Percentiles rank a stretch among this genome's conserved stretches.
Conservation (phyloP, 2,888 invertebrate species). For the Fragum whitleyi region DNA sequence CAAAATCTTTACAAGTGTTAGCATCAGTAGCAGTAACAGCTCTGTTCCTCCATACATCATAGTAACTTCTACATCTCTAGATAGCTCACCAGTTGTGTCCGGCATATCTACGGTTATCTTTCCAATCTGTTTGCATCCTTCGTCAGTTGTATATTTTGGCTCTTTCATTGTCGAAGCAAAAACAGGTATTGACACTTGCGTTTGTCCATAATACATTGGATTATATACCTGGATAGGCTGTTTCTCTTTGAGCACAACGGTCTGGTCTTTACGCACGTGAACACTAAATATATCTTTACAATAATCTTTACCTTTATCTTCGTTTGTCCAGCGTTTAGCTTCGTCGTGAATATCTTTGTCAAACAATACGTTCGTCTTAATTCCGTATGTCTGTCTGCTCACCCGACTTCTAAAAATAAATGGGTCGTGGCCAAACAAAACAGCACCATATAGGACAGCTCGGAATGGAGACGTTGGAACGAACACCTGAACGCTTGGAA, state of each 20-base stretch:
- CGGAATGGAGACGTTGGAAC: slow-evolving; percentile 49
- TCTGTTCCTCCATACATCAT: slow-evolving; percentile 62
- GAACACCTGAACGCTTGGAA: slow-evolving; percentile 30
- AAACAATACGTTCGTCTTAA: background rate
- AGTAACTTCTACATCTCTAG: slow-evolving; percentile 36
- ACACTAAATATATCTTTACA: slow-evolving; percentile 32
- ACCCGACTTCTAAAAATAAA: slow-evolving; percentile 47
- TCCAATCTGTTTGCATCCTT: slow-evolving; percentile 42
- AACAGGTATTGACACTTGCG: slow-evolving; percentile 12
- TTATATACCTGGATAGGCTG: background rate
- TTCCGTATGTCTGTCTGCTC: slow-evolving; percentile 22
- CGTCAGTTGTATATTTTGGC: slow-evolving; percentile 43
- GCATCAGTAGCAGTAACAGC: slow-evolving; percentile 40
- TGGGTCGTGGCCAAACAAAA: slow-evolving; percentile 51
- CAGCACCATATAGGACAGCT: slow-evolving; percentile 53
- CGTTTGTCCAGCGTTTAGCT: slow-evolving; percentile 1
- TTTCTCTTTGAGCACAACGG: background rate
- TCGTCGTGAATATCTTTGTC: slow-evolving; percentile 3
- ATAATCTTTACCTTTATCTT: background rate
- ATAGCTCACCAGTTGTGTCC: slow-evolving; percentile 31
- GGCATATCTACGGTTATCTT: slow-evolving; percentile 45
- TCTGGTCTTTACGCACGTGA: slow-evolving; percentile 27
- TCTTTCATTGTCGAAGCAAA: slow-evolving; percentile 22
- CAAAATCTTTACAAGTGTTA: slow-evolving; percentile 10
- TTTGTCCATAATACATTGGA: slow-evolving; percentile 32